Conservation (phyloP, 2,888 invertebrate species). For the Augiades crinisus region DNA sequence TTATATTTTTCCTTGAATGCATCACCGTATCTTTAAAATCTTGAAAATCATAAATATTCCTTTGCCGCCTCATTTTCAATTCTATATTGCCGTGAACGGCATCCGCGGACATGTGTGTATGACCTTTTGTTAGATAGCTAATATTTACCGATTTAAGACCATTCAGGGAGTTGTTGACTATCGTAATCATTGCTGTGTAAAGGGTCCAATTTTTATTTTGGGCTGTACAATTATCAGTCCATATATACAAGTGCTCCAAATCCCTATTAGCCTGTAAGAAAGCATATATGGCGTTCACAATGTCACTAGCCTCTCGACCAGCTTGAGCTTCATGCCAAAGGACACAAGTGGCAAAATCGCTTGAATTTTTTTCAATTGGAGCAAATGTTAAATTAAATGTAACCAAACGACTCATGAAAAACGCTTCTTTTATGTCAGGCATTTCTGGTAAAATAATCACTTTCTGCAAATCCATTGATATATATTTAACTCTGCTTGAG, state of each 20-base stretch:
- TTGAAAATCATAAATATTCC: constrained; percentile 26
- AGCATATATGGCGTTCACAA: background rate
- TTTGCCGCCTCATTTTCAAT: constrained; percentile 28
- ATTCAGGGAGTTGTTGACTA: constrained; percentile 7
- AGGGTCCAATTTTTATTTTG: constrained; percentile 5
- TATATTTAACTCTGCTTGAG: constrained; percentile 21
- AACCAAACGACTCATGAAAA: constrained; percentile 1
- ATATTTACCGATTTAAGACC: constrained; percentile 25
- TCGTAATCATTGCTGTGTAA: background rate
- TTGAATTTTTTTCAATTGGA: background rate
- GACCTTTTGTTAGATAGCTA: constrained; percentile 29
- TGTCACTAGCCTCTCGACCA: background rate
- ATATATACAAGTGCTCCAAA: constrained; percentile 8
- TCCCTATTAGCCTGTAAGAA: constrained; percentile 5
- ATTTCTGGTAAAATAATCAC: background rate
- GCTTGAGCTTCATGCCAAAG: background rate
- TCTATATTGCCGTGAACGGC: constrained; percentile 30
- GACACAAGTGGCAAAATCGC: background rate
- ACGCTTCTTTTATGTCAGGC: constrained; percentile 1
- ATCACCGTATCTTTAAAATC: constrained; percentile 30
- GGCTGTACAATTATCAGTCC: constrained; percentile 14
- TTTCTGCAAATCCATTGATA: constrained; percentile 15
- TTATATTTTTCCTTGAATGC: constrained; percentile 29
- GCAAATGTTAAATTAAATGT: constrained; percentile 10
- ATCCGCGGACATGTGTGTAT: constrained; percentile 31